Base-by-base conservation (phyloP, 2,888 invertebrate species). In the Arrhopalites spinosus region DNA sequence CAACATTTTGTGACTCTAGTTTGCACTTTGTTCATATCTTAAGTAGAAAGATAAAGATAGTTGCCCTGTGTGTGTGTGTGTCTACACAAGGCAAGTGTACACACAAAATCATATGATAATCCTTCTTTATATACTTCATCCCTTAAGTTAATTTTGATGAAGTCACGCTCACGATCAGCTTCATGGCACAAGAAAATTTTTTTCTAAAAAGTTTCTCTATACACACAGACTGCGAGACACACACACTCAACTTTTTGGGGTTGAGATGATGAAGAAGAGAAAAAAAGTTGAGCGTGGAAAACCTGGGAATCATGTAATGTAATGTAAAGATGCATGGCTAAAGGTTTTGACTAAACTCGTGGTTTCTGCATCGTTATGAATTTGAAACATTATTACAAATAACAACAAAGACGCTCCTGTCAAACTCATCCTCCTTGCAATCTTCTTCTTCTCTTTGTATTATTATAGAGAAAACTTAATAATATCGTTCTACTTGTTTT, bases 301-400 rank as follows among this genome's bases (percentile, higher is more conserved):
- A 72, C 25, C 27, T 72, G 71, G 71, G 71, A 72, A 72, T 56
- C 23, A 13, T 30, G 23, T 25, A 36, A 36, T 36, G 23, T 2
- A 23, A 20, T 30, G 17, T 27, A 61, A 61, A 72, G 63, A 61
- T 72, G 59, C 71, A 45, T 72, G 43, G 56, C 63, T 56, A 70
- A 72, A 72, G 63, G 11, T 30, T 8, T n/a, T 61, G 61, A 72
- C 23, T 45, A 72, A 61, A 45, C 61, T 61, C 61, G 71, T 72
- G 71, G 71, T 72, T 72, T 72, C 61, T 72, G 71, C 61, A 61
- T 72, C 71, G 61, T 72, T 72, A 72, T 63, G 43, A 72, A 72
- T 72, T 72, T 61, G 13, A 27, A 25, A 50, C 53, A 25, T 68
- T 68, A 68, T 68, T 68, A 68, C 43, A 66, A 64, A 66, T 66